Evolutionary conservation across 2,888 invertebrate species (phyloP), one percentile per base, ranked within the genome.

Genomic region (Campaea margaritaria): DNA sequence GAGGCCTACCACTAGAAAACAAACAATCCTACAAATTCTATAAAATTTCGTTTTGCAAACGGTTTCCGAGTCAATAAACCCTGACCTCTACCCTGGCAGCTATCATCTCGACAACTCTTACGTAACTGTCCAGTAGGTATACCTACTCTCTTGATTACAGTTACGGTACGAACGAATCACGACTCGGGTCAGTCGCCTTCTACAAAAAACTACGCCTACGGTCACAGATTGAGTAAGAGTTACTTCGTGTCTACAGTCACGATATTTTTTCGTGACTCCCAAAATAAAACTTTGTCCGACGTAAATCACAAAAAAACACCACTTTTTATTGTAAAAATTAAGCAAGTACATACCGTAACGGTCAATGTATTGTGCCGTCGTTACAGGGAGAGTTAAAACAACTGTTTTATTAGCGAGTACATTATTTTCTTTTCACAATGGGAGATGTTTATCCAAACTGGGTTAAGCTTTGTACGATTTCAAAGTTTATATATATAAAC

Each of bases 211-310:
- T 50, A 72, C 76, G 69, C 67, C 67, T 63, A 70, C 66, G 68
- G 79, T 85, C 31, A 31, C 31, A 31, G 31, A 7, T 31, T 31
- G 9, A 9, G 9, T 9, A 31, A 3, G 0, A 31, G 31, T 31
- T 1, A 31, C 31, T 9, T 7, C 10, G 31, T 76, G 69, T 65
- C 67, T 63, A 70, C 66, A 68, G 79, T 86, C 86, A 86, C 86
- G 86, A 83, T 71, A 79, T 79, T 76, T 76, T 75, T 73, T 79
- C 85, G 84, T 84, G 84, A 85, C 80, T 74, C 61, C 72, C 59
- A 76, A 75, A 78, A 76, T 76, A 73, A 74, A 76, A 68, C 68
- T 42, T 65, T 47, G 63, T 51, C 58, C 58, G 55, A 62, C 62
- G 66, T 67, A 61, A 58, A 58, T 51, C 42, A 42, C 62, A 46